Evolutionary conservation across 2,888 invertebrate species (phyloP), one percentile per base, ranked within the genome.

Genomic region (Caenorhabditis panamensis): DNA sequence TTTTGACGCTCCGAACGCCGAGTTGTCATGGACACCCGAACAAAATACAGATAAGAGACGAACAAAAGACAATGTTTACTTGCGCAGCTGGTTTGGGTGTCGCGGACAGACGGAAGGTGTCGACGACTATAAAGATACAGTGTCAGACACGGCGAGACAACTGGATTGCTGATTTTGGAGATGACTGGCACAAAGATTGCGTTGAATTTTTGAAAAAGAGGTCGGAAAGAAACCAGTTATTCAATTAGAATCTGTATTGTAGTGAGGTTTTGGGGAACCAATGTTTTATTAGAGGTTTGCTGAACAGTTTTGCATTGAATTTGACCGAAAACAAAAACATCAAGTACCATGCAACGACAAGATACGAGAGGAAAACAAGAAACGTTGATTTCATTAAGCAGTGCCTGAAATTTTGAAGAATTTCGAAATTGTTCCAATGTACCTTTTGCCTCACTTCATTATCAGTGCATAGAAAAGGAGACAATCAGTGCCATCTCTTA

Each of bases 21-120:
- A 66, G 66, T 66, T 66, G 66, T 66, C 66, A 56, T 66, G 66
- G 66, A 66, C 66, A 66, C 66, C 64, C 5, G 20, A 20, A 64
- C 37, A 53, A 16, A 49, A 53, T 36, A 20, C 26, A 28, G 54
- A 66, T 66, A 56, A 56, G n/a, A 41, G n/a, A 31, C 41, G 59
- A 22, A 31, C 2, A 13, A 13, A 24, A 36, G 9, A 24, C 28
- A 16, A 37, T 66, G 54, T 56, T 53, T 56, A 66, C 54, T 28
- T 22, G 37, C 59, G 20, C 59, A 68, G 59, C 68, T 68, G 68
- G 68, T 68, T 68, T 68, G 6, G 49, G 28, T 68, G 68, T 68
- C 68, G 18, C 22, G 22, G 68, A 68, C 68, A 68, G 59, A 68
- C 68, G 58, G 59, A 49, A 13, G 24, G 9, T 59, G 51, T 37